A percentile compares a stretch with the other conserved stretches of the same genome.
phyloP scores from a whole-genome alignment of 1,140 invertebrate species.

The Sminthurides bifidus region DNA sequence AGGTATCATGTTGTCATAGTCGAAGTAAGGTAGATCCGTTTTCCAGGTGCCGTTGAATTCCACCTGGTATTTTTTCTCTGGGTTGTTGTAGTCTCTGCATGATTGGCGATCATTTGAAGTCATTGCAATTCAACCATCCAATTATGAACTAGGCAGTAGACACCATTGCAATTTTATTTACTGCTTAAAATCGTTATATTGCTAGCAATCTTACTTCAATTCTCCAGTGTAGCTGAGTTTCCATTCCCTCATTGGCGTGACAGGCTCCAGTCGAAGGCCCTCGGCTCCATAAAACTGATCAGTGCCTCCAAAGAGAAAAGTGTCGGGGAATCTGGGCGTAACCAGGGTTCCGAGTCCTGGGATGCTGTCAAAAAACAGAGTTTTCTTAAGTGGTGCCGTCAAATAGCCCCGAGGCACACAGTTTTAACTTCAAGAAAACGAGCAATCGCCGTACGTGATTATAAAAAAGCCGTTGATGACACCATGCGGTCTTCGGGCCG shows the following conservation, averaged over 20 bases:
- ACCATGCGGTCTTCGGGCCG: conserved; percentile 37
- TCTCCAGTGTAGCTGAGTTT: conserved; percentile 48
- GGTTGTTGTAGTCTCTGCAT: conserved; percentile 2
- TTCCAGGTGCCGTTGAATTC: conserved; percentile 42
- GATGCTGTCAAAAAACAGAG: conserved; percentile 33
- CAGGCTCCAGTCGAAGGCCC: conserved; percentile 47
- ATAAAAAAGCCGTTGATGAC: conserved; percentile 38
- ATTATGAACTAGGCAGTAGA: no score
- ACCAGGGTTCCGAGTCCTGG: conserved; percentile 53
- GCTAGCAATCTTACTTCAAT: conserved; percentile 52
- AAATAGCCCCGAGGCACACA: no score
- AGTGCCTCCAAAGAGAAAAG: conserved; percentile 44
- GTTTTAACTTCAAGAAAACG: no score
- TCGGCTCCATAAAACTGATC: conserved; percentile 49
- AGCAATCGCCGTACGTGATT: conserved; percentile 17
- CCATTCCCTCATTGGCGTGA: conserved; percentile 56
- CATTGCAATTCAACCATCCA: no score
- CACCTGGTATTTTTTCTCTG: conserved; percentile 34
- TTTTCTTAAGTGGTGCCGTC: no score
- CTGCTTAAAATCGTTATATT: no score
- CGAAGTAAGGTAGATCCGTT: conserved; percentile 43
- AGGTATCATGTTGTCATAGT: conserved; percentile 54
- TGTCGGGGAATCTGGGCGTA: conserved; percentile 52
- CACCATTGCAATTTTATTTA: no score
- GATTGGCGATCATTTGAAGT: no score